phyloP scores from a whole-genome alignment of 2,797 vertebrate species.

The Thripadectes ignobilis region DNA sequence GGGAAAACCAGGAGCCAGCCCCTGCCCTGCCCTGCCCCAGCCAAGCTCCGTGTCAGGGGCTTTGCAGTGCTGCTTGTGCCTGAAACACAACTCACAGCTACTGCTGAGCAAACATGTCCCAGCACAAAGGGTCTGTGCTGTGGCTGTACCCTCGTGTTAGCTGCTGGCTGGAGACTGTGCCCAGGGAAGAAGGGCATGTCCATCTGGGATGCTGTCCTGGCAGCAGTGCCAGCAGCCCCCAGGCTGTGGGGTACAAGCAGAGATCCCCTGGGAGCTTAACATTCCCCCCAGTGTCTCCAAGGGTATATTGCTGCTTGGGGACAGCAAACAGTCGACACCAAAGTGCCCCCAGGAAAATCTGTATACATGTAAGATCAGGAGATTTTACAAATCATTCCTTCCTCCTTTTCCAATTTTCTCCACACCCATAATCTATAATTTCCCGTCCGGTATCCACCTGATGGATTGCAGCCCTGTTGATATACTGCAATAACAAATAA shows the following conservation, averaged over 20 bases:
- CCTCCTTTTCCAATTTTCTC: not conserved
- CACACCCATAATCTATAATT: not conserved
- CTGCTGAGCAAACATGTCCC: fast-evolving
- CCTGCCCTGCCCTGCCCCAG: not conserved
- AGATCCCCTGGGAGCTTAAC: not conserved
- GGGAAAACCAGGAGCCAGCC: not conserved
- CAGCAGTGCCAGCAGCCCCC: not conserved
- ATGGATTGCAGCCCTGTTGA: not conserved
- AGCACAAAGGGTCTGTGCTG: not conserved
- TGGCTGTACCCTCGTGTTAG: not conserved
- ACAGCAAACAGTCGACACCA: not conserved
- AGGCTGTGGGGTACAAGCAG: not conserved
- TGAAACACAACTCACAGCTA: not conserved
- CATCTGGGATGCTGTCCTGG: not conserved
- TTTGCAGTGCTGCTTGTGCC: not conserved
- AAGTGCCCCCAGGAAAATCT: not conserved
- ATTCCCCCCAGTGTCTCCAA: not conserved
- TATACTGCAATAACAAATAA: not conserved
- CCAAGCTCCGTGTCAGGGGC: not conserved
- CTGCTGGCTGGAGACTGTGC: not conserved
- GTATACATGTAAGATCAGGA: not conserved
- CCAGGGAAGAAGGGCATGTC: not conserved
- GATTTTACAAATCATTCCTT: not conserved
- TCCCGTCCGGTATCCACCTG: not conserved
- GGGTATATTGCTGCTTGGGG: not conserved